A percentile compares a stretch with the other conserved stretches of the same genome.
phyloP scores from a whole-genome alignment of 2,797 vertebrate species.

The Enteromius radiatus region DNA sequence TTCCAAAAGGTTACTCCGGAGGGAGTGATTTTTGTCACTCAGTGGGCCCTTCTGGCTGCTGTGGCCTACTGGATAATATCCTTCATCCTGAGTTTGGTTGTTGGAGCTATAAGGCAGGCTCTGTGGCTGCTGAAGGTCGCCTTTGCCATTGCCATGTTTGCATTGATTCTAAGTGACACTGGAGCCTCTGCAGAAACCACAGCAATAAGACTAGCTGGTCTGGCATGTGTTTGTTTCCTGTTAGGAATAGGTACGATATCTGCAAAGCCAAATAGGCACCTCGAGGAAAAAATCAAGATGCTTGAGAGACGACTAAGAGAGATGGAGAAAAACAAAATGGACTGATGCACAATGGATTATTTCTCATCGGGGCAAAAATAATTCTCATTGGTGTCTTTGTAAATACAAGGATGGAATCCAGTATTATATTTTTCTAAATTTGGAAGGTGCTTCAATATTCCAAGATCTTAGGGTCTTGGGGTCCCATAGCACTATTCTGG shows the following conservation, averaged over 20 bases:
- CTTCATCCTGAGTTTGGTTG: constrained; percentile 63
- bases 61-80: constrained; percentile 74
- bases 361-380: neutral
- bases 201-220: constrained; percentile 66
- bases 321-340: constrained; percentile 68
- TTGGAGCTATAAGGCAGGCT: constrained; percentile 64
- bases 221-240: constrained; percentile 69
- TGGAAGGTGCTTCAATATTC: neutral
- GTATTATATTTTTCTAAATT: neutral
- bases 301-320: constrained; percentile 72
- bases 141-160: constrained; percentile 65
- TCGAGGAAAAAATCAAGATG: constrained; percentile 70
- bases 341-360: constrained; percentile 17
- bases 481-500: neutral
- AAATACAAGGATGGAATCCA: neutral
- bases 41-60: constrained; percentile 73
- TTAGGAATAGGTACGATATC: constrained; percentile 64
- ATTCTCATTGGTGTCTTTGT: neutral
- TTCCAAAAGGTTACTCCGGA: constrained; percentile 68
- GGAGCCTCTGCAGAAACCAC: constrained; percentile 67
- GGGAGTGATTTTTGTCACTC: constrained; percentile 69
- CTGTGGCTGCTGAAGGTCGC: constrained; percentile 74
- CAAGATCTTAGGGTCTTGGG: neutral
- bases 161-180: constrained; percentile 70
- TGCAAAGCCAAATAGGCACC: constrained; percentile 35